phyloP scores from a whole-genome alignment of 2,888 invertebrate species.

The Meliscaeva auricollis region DNA sequence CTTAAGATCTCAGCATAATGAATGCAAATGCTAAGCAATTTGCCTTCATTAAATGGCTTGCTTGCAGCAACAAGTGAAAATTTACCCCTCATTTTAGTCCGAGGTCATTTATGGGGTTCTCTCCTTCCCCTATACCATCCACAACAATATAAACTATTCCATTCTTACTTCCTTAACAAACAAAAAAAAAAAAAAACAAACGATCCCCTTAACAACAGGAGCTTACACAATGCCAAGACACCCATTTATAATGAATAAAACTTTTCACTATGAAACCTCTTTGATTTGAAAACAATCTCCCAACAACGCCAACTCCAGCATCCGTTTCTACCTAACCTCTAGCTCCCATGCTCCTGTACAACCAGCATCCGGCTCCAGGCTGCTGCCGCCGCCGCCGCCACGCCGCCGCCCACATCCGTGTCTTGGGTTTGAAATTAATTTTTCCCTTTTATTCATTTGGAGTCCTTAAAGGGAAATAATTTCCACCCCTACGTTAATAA shows the following conservation, averaged over 20 bases:
- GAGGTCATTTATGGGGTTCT: slow-evolving; percentile 29
- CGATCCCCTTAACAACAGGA: slow-evolving; percentile 32
- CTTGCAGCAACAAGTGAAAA: slow-evolving; percentile 60
- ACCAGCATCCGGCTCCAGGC: slow-evolving; percentile 29
- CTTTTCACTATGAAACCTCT: slow-evolving; percentile 67
- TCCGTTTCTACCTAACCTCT: slow-evolving; percentile 22
- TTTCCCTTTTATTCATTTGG: slow-evolving; percentile 60
- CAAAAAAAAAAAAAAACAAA: not conserved
- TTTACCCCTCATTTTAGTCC: slow-evolving; percentile 4
- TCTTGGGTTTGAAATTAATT: slow-evolving; percentile 61
- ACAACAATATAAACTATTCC: slow-evolving; percentile 42
- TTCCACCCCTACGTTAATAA: slow-evolving; percentile 61
- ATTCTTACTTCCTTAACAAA: slow-evolving; percentile 17
- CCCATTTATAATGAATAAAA: slow-evolving; percentile 64
- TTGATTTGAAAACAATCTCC: slow-evolving; percentile 70
- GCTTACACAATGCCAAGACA: slow-evolving; percentile 52
- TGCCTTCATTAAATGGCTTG: slow-evolving; percentile 48
- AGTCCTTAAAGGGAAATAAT: slow-evolving; percentile 58
- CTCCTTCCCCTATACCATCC: not conserved
- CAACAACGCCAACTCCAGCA: slow-evolving; percentile 48
- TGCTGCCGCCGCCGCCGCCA: no score
- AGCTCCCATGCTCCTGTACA: not conserved
- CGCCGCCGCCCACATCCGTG: slow-evolving; percentile 41
- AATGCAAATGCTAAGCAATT: slow-evolving; percentile 67
- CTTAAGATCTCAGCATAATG: slow-evolving; percentile 47